phyloP scores from a whole-genome alignment of 1,140 invertebrate genomes.

The Brachionus calyciflorus region DNA sequence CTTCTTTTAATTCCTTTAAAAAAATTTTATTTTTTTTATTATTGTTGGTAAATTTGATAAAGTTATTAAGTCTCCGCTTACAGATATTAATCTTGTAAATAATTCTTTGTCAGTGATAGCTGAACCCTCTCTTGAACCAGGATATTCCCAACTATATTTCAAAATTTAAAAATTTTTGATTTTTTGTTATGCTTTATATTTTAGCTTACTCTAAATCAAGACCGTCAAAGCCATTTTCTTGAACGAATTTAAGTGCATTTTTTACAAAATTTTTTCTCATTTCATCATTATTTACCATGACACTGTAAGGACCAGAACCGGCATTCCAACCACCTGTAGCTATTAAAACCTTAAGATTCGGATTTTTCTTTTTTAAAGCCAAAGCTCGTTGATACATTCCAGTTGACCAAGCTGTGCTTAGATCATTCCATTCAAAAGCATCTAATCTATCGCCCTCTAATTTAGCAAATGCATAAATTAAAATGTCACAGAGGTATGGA shows the following conservation, averaged over 20 bases:
- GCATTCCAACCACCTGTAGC: conserved; percentile 74
- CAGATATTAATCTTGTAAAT: conserved; percentile 65
- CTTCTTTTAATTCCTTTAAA: conserved; percentile 83
- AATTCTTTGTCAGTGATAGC: conserved; percentile 59
- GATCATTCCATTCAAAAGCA: conserved; percentile 76
- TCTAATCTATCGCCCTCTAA: conserved; percentile 66
- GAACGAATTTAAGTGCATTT: conserved; percentile 74
- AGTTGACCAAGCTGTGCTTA: conserved; percentile 57
- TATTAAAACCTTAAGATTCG: conserved; percentile 81
- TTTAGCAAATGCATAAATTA: conserved; percentile 87
- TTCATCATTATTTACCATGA: background rate
- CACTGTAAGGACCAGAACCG: conserved; percentile 9
- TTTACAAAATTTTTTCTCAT: conserved; percentile 49
- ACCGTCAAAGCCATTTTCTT: conserved; percentile 89
- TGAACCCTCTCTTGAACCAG: conserved; percentile 72
- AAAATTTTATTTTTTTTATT: conserved; percentile 82
- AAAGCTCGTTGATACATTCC: conserved; percentile 73
- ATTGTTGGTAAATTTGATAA: no score
- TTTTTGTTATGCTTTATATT: background rate
- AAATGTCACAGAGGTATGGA: conserved; percentile 78
- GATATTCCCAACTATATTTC: conserved; percentile 86
- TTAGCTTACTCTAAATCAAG: conserved; percentile 73
- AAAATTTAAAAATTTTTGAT: conserved; percentile 23
- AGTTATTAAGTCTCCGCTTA: no score
- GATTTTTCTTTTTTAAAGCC: conserved; percentile 82